Conservation (phyloP, 2,888 invertebrate genomes). For the Hydropsyche betteni region DNA sequence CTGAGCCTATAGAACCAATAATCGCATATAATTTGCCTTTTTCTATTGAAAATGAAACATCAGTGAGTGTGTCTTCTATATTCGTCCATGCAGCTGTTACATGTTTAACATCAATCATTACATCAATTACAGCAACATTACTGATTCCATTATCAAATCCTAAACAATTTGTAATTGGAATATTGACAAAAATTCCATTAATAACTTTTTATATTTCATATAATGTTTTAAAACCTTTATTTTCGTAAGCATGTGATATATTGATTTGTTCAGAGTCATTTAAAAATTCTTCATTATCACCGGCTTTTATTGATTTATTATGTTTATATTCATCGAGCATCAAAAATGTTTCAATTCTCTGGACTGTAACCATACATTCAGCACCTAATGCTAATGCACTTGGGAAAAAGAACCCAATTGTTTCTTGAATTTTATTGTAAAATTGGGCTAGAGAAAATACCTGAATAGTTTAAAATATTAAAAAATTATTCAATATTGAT, state of each 20-base stretch:
- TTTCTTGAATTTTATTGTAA: constrained; percentile 66
- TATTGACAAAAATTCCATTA: neutral
- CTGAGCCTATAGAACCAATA: constrained; percentile 80
- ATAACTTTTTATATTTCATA: neutral
- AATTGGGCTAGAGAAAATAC: constrained; percentile 74
- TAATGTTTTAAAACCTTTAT: neutral
- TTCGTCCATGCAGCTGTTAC: constrained; percentile 63
- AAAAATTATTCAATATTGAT: neutral
- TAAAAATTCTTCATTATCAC: neutral
- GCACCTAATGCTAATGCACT: constrained; percentile 67
- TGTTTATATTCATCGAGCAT: constrained; percentile 64
- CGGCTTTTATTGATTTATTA: constrained; percentile 45
- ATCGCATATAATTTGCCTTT: constrained; percentile 72
- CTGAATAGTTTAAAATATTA: constrained; percentile 29
- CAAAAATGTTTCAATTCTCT: constrained; percentile 67
- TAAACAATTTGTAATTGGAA: no score
- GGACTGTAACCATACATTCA: constrained; percentile 67
- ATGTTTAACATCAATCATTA: constrained; percentile 55
- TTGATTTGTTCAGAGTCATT: neutral
- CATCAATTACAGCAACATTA: no score
- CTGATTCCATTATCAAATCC: no score
- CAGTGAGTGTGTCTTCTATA: constrained; percentile 53
- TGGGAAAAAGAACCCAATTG: constrained; percentile 70
- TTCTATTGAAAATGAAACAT: constrained; percentile 55
- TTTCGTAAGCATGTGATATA: neutral